Evolutionary conservation across 2,113 vertebrate genomes (phyloP), one percentile per base, ranked within the genome.

Genomic region (Mesocricetus auratus): DNA sequence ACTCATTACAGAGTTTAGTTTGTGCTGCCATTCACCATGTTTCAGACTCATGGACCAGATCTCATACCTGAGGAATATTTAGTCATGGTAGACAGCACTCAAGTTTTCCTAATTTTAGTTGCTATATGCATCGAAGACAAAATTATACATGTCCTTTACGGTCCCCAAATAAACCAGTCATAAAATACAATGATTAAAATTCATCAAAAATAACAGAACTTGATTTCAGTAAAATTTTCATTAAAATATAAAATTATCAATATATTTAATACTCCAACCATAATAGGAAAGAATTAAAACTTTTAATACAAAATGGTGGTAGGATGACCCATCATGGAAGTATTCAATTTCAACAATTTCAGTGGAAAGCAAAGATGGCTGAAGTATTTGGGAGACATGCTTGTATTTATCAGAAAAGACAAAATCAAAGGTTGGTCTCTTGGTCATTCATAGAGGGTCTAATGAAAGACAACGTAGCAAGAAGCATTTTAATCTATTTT

Each of bases 161-260:
- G 50, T 87, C 22, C 0, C 9, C 82, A 92, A 75, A 50, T 93
- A 45, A 66, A 77, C 88, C 42, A 58, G 1, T 26, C 77, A 5
- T n/a, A 53, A 60, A 16, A 36, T 78, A 3, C 42, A 78, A n/a
- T 92, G 6, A 62, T 92, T 77, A 50, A 96, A 95, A 56, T 2
- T 22, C n/a, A 64, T 33, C n/a, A 81, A 12, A 33, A 66, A 12
- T 19, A 45, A 22, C 31, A 89, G 47, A 89, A 60, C 58, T 3
- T 71, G 0, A 29, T 77, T 94, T 68, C 4, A n/a, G 73, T 96
- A 86, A 93, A 77, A 8, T 4, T 68, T 95, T 12, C 71, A 2
- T 4, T 86, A 60, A 96, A 91, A 66, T 77, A 83, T 29, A 79
- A 74, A 90, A 47, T 86, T 58, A 79, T 50, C 47, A 58, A 78